These are phyloP conservation scores for Drosophila peninsularis DNA, from an alignment of 2,888 invertebrate genomes.

Conservation along the genomic window DNA sequence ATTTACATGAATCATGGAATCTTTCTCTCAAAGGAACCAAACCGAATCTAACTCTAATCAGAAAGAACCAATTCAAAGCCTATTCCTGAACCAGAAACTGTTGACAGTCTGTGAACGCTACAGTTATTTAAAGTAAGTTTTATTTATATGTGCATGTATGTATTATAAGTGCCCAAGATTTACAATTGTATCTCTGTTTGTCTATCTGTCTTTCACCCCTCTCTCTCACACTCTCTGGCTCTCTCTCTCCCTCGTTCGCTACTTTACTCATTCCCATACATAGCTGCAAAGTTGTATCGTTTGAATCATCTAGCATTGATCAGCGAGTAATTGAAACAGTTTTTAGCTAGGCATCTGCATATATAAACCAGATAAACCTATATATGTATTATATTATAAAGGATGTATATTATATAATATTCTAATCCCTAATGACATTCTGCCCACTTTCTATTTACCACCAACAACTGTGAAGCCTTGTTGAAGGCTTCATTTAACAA, in stretches of 20 bases:
- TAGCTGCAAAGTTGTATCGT: no score
- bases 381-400: no score
- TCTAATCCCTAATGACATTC: no score
- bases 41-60: background rate
- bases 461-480: no score
- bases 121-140: constrained; percentile 19
- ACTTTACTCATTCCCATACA: background rate
- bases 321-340: background rate
- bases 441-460: no score
- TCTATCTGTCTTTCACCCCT: background rate
- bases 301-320: background rate
- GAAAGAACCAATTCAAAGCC: no score
- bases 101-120: constrained; percentile 4
- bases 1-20: constrained; percentile 2
- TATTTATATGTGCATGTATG: no score
- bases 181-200: background rate
- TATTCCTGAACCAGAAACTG: background rate
- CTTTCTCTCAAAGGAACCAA: constrained; percentile 5
- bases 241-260: background rate
- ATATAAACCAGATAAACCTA: background rate
- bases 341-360: no score
- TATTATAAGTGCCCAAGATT: background rate
- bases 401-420: no score
- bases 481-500: no score
- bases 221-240: background rate